Conservation (phyloP, 2,113 vertebrate species). For the Anguilla japonica region DNA sequence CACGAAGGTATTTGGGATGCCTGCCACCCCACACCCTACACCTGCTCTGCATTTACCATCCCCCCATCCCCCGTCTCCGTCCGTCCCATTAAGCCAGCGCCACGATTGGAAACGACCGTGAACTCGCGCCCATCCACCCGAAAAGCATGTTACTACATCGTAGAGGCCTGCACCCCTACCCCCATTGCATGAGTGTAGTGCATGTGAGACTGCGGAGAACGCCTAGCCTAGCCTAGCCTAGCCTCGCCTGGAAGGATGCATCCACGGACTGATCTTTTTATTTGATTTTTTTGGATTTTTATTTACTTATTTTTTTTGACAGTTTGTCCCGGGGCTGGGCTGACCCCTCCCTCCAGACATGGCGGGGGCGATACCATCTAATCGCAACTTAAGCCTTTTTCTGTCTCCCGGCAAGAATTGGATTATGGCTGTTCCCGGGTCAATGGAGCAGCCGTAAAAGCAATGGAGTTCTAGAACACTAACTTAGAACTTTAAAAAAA, state of each 20-base stretch:
- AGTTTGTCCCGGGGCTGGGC: background rate
- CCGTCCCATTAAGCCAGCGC: background rate
- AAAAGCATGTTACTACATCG: background rate
- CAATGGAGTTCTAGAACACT: no score
- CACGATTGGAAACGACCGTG: background rate
- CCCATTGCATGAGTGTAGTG: background rate
- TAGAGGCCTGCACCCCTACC: background rate
- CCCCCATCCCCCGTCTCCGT: background rate
- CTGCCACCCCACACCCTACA: conserved; percentile 38
- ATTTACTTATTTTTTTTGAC: no score
- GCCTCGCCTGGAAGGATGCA: background rate
- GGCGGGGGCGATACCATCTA: background rate
- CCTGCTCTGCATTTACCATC: background rate
- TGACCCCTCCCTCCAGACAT: background rate
- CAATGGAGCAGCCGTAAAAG: no score
- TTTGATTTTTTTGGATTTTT: no score
- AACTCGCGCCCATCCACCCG: background rate
- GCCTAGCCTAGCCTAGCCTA: no score
- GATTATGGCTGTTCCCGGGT: background rate
- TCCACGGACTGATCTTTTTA: background rate
- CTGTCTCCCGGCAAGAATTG: background rate
- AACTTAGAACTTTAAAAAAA: no score
- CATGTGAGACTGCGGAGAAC: background rate
- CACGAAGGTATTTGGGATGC: conserved; percentile 87
- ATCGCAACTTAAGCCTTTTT: background rate